Base-by-base conservation (phyloP, 2,888 invertebrate species). In the Leptopterna dolabrata region DNA sequence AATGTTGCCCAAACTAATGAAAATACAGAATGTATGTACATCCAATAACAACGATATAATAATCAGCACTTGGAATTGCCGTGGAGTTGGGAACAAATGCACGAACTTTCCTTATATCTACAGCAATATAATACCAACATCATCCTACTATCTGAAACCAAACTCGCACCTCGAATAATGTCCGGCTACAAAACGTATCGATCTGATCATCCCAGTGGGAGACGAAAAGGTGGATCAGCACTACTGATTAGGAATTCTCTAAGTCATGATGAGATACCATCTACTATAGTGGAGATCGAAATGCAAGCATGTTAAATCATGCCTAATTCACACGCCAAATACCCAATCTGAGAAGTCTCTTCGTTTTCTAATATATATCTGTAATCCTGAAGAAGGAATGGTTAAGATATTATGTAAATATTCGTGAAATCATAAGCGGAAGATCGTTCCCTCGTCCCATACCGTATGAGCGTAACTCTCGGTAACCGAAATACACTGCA, bases 51-150 rank as follows among this genome's bases (percentile, higher is more conserved):
- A 43, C 43, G 41, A 7, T n/a, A 9, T 80, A n/a, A 16, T 9
- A 80, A 45, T 80, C 11, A 80, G 80, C 80, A 80, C 80, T 43
- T 80, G 80, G 80, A n/a, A n/a, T n/a, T n/a, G n/a, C n/a, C n/a
- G n/a, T n/a, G n/a, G n/a, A n/a, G n/a, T n/a, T n/a, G n/a, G n/a
- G n/a, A n/a, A n/a, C n/a, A n/a, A n/a, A n/a, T n/a, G n/a, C n/a
- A n/a, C n/a, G n/a, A n/a, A n/a, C n/a, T n/a, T n/a, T n/a, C n/a
- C n/a, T n/a, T n/a, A n/a, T n/a, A n/a, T n/a, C n/a, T n/a, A n/a
- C n/a, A n/a, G n/a, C n/a, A n/a, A n/a, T n/a, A n/a, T n/a, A n/a
- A n/a, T n/a, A n/a, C n/a, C n/a, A n/a, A n/a, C n/a, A n/a, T n/a
- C n/a, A n/a, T n/a, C n/a, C n/a, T n/a, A n/a, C n/a, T n/a, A n/a